Conservation (phyloP, 2,888 invertebrate species). For the Hypercompe scribonia region DNA sequence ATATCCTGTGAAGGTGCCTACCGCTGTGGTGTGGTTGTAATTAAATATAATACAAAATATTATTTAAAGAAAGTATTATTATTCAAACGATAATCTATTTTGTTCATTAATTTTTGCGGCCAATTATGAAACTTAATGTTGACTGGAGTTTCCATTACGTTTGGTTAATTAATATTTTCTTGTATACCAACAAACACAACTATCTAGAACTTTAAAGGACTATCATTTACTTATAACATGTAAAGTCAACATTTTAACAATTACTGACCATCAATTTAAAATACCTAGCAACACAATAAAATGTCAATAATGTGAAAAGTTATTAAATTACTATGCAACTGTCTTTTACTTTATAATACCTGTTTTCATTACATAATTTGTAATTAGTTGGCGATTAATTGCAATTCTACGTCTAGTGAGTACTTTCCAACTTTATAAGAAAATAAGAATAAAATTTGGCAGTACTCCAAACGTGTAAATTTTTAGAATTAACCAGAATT, state of each 20-base stretch:
- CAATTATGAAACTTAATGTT: neutral
- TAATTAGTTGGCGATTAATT: neutral
- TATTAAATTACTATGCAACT: too few species aligned
- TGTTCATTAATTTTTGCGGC: conserved; percentile 2
- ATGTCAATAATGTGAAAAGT: too few species aligned
- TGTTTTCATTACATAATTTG: neutral
- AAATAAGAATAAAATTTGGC: too few species aligned
- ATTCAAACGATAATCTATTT: too few species aligned
- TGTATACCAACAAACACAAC: neutral
- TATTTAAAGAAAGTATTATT: too few species aligned
- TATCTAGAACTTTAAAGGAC: neutral
- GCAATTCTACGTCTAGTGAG: neutral
- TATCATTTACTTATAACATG: conserved; percentile 13
- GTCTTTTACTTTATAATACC: neutral
- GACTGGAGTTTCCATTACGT: neutral
- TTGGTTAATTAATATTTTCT: neutral
- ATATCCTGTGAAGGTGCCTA: too few species aligned
- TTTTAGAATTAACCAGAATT: too few species aligned
- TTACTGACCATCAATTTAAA: neutral
- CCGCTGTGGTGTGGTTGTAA: too few species aligned
- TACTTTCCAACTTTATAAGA: too few species aligned
- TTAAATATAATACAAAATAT: too few species aligned
- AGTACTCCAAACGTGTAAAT: too few species aligned
- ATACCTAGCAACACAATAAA: too few species aligned
- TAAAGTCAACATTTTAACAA: neutral